Evolutionary conservation across 2,797 vertebrate species (phyloP), one percentile per base, ranked within the genome.

Genomic region (Hipposideros larvatus): DNA sequence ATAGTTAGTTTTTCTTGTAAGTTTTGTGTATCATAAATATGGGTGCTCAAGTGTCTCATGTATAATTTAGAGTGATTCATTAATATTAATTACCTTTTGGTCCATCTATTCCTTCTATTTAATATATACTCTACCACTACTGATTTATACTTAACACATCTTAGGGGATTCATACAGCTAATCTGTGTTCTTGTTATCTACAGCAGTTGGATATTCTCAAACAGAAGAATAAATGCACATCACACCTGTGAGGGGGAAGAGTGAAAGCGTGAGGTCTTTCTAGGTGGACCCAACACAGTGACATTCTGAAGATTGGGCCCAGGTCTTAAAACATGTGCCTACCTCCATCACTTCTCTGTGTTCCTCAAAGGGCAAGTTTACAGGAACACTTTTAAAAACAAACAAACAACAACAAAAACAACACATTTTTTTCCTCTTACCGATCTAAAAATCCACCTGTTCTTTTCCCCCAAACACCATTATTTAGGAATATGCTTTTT

Each of bases 1-100:
- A 18, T 79, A 94, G 19, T 53, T 59, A 89, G 24, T 57, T 2
- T 41, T 70, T 63, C 19, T 73, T 43, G 2, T 83, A 31, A 71
- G 70, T 70, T 68, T 79, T 65, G 34, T 37, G 10, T 87, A 34
- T 55, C 22, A 87, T 63, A 6, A 94, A 78, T 83, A 85, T 63
- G 65, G 57, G 13, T 59, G 8, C 19, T 92, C 63, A 79, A 24
- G 21, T 79, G 13, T n/a, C 24, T 74, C 11, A 10, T 82, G 31
- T n/a, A 48, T 68, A 95, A 89, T 68, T 80, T 65, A 92, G 22
- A 65, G 59, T 89, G 18, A 21, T 19, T 87, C 51, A 78, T 74
- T 55, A 87, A 74, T 85, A 90, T 87, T 73, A 63, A 59, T 82
- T 74, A 57, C 41, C 7, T 89, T 14, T 86, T 10, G 22, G 10